Evolutionary conservation across 2,113 vertebrate species (phyloP).

Genomic region (Choloepus hoffmanni): DNA sequence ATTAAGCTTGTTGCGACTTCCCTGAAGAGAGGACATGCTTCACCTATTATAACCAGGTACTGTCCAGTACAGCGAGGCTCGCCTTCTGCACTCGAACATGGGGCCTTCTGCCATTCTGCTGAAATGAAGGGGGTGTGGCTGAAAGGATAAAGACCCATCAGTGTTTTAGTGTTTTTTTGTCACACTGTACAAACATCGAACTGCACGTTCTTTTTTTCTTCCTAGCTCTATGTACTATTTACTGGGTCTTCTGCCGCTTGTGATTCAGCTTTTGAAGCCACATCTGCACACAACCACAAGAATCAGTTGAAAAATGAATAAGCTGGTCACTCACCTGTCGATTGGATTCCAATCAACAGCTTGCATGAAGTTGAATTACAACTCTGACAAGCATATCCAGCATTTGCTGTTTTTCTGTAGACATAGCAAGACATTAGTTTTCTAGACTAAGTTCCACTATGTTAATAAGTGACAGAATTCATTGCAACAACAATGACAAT

Average conservation of each 20-base stretch:
- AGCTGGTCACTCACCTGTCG: accelerated
- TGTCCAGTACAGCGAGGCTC: accelerated
- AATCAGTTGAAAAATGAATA: not conserved
- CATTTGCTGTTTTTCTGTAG: not conserved
- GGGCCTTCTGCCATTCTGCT: accelerated
- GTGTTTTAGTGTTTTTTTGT: not conserved
- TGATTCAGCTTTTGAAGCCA: not conserved
- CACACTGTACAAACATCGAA: not conserved
- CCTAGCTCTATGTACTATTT: accelerated
- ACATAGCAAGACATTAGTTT: accelerated
- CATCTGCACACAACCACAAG: not conserved
- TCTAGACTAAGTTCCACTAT: not conserved
- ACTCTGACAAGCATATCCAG: accelerated
- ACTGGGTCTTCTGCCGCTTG: not conserved
- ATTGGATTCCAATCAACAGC: not conserved
- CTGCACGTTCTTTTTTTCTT: no score
- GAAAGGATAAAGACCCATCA: not conserved
- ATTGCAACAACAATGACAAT: accelerated
- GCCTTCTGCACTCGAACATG: not conserved
- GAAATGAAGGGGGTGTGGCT: not conserved
- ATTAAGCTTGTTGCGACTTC: not conserved
- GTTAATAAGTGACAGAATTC: no score
- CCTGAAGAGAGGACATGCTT: not conserved
- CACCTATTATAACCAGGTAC: not conserved
- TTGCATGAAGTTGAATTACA: accelerated